A percentile compares a stretch with the other conserved stretches of the same genome.
Evolutionary conservation across 2,797 vertebrate species (phyloP).

Genomic region (Chelidonichthys spinosus): DNA sequence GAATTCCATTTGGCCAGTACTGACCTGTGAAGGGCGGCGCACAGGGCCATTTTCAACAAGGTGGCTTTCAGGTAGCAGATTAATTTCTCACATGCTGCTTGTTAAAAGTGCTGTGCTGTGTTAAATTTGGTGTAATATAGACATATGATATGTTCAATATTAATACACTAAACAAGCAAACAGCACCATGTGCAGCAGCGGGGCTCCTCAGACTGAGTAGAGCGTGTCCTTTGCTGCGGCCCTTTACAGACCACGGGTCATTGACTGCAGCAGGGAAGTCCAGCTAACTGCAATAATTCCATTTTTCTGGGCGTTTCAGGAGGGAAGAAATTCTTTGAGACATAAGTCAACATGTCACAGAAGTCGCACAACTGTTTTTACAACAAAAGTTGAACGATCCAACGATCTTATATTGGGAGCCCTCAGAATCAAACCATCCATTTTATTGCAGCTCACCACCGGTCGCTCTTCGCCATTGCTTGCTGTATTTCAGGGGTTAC

Average conservation of each 20-base stretch:
- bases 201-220: not conserved
- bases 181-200: not conserved
- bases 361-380: not conserved
- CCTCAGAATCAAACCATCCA: no score
- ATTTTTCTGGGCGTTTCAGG: not conserved
- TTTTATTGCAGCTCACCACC: not conserved
- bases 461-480: not conserved
- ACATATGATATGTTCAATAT: not conserved
- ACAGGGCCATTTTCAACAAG: constrained; percentile 32
- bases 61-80: constrained; percentile 37
- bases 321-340: not conserved
- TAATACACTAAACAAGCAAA: not conserved
- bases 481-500: not conserved
- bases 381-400: not conserved
- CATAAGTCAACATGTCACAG: not conserved
- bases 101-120: not conserved
- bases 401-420: not conserved
- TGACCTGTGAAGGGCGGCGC: constrained; percentile 33
- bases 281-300: not conserved
- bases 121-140: no score
- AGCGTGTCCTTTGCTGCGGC: no score
- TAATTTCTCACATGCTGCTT: constrained; percentile 26
- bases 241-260: no score
- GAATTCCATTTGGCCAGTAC: constrained; percentile 37
- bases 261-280: not conserved